Conservation (phyloP, 53 echinoderm and acorn worm genomes). For the Pentamera pediparva region DNA sequence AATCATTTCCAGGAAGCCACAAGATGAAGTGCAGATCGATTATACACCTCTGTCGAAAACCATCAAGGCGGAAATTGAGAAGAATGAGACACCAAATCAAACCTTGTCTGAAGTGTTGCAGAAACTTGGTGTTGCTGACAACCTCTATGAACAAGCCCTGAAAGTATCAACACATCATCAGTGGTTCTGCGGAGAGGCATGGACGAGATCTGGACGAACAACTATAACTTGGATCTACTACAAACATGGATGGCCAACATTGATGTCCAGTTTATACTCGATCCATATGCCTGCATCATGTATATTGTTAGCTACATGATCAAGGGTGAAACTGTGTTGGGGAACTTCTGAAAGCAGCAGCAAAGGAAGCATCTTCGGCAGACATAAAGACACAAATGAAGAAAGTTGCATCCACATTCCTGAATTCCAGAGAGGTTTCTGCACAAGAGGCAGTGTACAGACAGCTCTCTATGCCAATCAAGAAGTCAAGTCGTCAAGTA, state of each 20-base stretch:
- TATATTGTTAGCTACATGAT: slow-evolving; percentile 34
- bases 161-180: background rate
- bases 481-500: background rate
- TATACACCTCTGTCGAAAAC: no score
- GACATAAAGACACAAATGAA: slow-evolving; percentile 22
- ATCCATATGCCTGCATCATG: slow-evolving; percentile 39
- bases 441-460: slow-evolving; percentile 45
- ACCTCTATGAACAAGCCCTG: background rate
- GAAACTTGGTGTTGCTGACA: background rate
- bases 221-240: slow-evolving; percentile 15
- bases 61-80: background rate
- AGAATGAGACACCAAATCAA: background rate
- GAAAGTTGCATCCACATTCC: slow-evolving; percentile 9
- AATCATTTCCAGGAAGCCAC: slow-evolving; percentile 4
- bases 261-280: slow-evolving; percentile 33
- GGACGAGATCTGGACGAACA: slow-evolving; percentile 13
- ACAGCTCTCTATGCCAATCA: slow-evolving; percentile 18
- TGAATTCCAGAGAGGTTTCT: slow-evolving; percentile 31
- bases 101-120: background rate
- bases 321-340: slow-evolving; percentile 23
- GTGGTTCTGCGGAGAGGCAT: slow-evolving; percentile 12
- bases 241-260: slow-evolving; percentile 38
- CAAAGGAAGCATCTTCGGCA: background rate
- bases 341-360: slow-evolving; percentile 9
- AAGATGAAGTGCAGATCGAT: background rate